These are phyloP conservation scores for Otolemur garnettii DNA, from an alignment of 2,113 vertebrate species.

Conservation along the genomic window DNA sequence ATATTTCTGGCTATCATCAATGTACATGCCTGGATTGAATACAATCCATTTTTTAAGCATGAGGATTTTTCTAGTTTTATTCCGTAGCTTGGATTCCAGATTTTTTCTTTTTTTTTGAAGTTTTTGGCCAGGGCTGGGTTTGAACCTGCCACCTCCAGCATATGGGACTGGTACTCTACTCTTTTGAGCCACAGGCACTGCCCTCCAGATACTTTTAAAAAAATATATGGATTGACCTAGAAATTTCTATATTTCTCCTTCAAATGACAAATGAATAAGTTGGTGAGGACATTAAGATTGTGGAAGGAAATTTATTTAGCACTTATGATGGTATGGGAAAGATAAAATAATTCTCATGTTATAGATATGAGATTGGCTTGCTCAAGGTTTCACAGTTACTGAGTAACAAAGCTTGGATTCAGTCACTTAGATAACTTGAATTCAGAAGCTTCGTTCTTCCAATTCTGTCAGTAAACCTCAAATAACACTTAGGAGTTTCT, in stretches of 20 bases:
- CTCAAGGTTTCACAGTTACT: background rate
- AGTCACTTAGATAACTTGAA: background rate
- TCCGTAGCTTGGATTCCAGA: background rate
- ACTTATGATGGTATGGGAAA: background rate
- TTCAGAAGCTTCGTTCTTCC: background rate
- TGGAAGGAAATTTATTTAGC: background rate
- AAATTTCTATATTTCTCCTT: background rate
- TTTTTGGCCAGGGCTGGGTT: too few species aligned
- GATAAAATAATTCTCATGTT: background rate
- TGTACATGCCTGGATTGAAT: background rate
- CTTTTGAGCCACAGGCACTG: too few species aligned
- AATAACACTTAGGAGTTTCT: background rate
- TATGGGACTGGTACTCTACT: too few species aligned
- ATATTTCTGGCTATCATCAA: background rate
- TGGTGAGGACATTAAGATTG: background rate
- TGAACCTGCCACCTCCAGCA: too few species aligned
- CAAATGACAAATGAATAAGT: background rate
- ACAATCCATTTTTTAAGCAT: background rate
- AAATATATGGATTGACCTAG: background rate
- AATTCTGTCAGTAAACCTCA: background rate
- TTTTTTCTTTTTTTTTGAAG: background rate
- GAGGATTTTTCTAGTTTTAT: background rate
- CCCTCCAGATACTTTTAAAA: background rate
- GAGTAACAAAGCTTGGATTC: background rate
- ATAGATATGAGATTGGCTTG: background rate